Evolutionary conservation across 2,113 vertebrate genomes (phyloP).

Genomic region (Heptranchias perlo): DNA sequence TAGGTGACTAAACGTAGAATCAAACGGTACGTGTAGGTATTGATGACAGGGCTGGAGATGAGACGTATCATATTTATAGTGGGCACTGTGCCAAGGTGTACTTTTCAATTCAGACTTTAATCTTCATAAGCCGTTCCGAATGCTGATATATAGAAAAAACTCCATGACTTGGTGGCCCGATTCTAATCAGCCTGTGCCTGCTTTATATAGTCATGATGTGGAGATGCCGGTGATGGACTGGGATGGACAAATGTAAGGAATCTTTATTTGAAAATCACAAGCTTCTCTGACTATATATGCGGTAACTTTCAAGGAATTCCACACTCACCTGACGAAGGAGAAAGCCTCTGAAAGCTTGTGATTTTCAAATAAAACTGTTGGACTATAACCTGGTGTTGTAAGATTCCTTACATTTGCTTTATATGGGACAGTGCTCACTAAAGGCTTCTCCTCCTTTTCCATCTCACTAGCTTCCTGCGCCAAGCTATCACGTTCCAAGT

Average conservation of each 20-base stretch:
- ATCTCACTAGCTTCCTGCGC: background rate
- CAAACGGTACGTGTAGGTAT: slow-evolving; percentile 3
- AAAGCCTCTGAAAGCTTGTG: no score
- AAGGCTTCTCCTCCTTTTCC: no score
- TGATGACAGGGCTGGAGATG: background rate
- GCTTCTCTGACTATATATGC: no score
- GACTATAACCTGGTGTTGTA: no score
- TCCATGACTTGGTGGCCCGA: background rate
- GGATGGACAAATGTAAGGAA: no score
- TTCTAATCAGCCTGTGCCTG: background rate
- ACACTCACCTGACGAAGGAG: no score
- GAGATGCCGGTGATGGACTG: no score
- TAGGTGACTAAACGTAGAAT: background rate
- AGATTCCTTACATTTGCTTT: no score
- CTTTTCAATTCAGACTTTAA: slow-evolving; percentile 10
- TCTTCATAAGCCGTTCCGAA: slow-evolving; percentile 13
- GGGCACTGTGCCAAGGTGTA: background rate
- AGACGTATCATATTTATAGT: background rate
- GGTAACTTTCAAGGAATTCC: no score
- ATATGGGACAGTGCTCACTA: background rate
- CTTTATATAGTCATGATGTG: no score
- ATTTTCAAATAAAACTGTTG: no score
- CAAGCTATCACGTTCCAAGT: background rate
- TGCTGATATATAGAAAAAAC: slow-evolving; percentile 9
- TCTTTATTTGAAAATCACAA: no score